These are phyloP conservation scores for Myotis pilosus DNA, from an alignment of 2,797 vertebrate genomes.

Conservation along the genomic window DNA sequence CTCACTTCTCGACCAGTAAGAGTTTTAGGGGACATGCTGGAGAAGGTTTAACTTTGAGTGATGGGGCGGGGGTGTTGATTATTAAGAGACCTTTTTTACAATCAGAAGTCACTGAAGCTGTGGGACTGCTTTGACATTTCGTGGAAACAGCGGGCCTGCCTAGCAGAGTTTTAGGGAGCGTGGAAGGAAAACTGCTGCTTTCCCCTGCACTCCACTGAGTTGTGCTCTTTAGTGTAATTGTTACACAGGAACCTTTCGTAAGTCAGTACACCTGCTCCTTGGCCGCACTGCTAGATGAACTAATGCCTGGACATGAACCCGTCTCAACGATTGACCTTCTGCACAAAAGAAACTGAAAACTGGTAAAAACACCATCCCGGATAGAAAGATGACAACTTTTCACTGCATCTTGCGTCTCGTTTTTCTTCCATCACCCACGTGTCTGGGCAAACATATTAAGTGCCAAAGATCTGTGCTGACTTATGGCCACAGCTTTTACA, in stretches of 20 bases:
- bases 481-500: constrained; percentile 67
- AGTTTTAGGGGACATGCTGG: background rate
- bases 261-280: constrained; percentile 49
- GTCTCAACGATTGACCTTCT: constrained; percentile 6
- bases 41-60: background rate
- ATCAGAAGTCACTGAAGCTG: background rate
- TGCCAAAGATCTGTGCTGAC: constrained; percentile 62
- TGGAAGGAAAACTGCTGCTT: background rate
- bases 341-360: constrained; percentile 39
- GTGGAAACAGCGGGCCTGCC: background rate
- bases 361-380: background rate
- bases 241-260: constrained; percentile 21
- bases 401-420: background rate
- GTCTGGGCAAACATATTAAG: constrained; percentile 54
- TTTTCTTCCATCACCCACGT: constrained; percentile 23
- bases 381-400: background rate
- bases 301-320: background rate
- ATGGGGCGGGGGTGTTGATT: background rate
- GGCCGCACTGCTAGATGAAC: constrained; percentile 42
- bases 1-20: background rate
- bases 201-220: background rate
- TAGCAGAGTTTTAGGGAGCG: background rate
- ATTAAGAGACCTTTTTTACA: background rate
- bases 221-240: background rate
- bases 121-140: background rate